phyloP scores from a whole-genome alignment of 1,140 invertebrate species.

The Drosophila repleta region DNA sequence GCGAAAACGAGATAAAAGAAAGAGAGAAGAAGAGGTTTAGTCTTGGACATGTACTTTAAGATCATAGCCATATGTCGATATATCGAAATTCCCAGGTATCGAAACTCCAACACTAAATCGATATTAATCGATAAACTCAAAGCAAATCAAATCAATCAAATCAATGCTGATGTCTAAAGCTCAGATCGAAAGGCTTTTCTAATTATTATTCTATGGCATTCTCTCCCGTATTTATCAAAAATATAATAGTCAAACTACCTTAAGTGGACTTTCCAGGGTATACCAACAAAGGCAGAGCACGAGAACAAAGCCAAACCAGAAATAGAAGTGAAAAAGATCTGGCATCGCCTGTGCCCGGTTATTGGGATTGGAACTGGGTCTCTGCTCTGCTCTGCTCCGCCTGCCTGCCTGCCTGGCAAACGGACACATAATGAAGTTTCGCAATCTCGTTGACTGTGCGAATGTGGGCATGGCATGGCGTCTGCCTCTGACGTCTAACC shows the following conservation, averaged over 20 bases:
- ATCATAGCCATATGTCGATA: no score
- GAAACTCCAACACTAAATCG: neutral
- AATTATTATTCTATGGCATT: no score
- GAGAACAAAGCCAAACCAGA: slow-evolving; percentile 76
- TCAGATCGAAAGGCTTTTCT: no score
- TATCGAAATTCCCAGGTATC: no score
- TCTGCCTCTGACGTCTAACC: slow-evolving; percentile 38
- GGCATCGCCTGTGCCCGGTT: slow-evolving; percentile 12
- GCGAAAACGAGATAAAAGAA: no score
- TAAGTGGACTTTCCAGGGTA: neutral
- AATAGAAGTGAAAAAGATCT: slow-evolving; percentile 74
- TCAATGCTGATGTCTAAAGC: no score
- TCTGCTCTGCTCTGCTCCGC: neutral
- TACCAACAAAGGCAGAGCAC: slow-evolving; percentile 9
- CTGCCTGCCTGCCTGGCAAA: slow-evolving; percentile 28
- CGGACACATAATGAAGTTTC: slow-evolving; percentile 79
- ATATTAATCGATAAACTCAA: neutral
- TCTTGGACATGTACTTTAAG: no score
- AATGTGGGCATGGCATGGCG: slow-evolving; percentile 26
- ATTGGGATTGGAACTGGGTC: slow-evolving; percentile 21
- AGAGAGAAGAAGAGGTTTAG: no score
- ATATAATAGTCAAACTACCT: neutral
- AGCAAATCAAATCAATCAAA: neutral
- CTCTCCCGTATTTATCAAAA: no score
- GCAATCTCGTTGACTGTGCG: slow-evolving; percentile 70